Evolutionary conservation across 2,797 vertebrate genomes (phyloP).

Genomic region (Epinephelus malabaricus): DNA sequence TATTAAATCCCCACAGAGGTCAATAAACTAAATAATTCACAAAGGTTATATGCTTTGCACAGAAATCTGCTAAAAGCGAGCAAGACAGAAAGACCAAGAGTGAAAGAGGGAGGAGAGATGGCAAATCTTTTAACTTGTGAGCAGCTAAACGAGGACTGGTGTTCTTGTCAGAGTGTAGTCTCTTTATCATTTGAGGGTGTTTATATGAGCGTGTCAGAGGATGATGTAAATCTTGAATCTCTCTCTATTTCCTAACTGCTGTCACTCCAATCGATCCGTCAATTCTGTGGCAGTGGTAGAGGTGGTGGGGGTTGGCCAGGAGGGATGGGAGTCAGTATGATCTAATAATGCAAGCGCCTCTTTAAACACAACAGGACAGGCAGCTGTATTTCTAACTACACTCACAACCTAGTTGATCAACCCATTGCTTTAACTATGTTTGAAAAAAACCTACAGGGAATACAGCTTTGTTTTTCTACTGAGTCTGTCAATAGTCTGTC

Average conservation of each 20-base stretch:
- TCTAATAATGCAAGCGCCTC: slow-evolving; percentile 59
- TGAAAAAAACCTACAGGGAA: slow-evolving; percentile 2
- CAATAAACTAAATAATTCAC: slow-evolving; percentile 93
- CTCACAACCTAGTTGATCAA: slow-evolving; percentile 42
- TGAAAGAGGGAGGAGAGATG: slow-evolving; percentile 56
- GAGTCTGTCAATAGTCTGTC: neutral
- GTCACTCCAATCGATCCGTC: slow-evolving; percentile 81
- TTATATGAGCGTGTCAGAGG: slow-evolving; percentile 82
- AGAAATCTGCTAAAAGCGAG: slow-evolving; percentile 83
- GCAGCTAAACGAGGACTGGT: slow-evolving; percentile 71
- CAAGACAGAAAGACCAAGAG: slow-evolving; percentile 46
- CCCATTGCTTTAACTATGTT: slow-evolving; percentile 2
- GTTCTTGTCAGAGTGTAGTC: slow-evolving; percentile 79
- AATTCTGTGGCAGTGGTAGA: slow-evolving; percentile 63
- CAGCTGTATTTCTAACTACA: slow-evolving; percentile 48
- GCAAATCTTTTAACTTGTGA: slow-evolving; percentile 82
- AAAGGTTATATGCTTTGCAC: slow-evolving; percentile 87
- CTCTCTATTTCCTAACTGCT: slow-evolving; percentile 77
- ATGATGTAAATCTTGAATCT: slow-evolving; percentile 84
- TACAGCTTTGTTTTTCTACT: neutral
- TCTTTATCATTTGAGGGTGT: slow-evolving; percentile 77
- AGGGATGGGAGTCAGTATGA: slow-evolving; percentile 36
- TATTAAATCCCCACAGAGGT: slow-evolving; percentile 89
- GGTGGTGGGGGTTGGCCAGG: slow-evolving; percentile 31
- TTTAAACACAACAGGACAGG: slow-evolving; percentile 62